Evolutionary conservation across 2,888 invertebrate species (phyloP).

Genomic region (Agriopis leucophaearia): DNA sequence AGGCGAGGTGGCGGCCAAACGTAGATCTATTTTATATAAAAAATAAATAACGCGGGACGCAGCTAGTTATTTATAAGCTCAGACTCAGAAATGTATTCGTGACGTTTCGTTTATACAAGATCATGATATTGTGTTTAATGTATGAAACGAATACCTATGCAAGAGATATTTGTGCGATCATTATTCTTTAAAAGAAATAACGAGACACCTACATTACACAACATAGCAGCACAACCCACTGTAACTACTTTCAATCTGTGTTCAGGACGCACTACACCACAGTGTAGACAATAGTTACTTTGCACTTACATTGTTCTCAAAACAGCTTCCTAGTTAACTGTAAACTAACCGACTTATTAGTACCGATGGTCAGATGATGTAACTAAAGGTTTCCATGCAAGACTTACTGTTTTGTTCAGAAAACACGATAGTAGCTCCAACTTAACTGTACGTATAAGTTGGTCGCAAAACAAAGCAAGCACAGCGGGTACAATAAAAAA

Average conservation of each 20-base stretch:
- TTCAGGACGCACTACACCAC: constrained; percentile 10
- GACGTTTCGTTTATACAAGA: too few relatives aligned
- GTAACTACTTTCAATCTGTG: neutral
- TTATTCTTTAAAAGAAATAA: too few relatives aligned
- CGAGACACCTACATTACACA: too few relatives aligned
- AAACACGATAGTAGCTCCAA: neutral
- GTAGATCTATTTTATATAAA: too few relatives aligned
- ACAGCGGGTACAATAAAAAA: constrained; percentile 69
- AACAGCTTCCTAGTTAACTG: constrained; percentile 37
- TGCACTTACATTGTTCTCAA: constrained; percentile 17
- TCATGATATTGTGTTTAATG: too few relatives aligned
- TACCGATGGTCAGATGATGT: neutral
- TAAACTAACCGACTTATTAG: neutral
- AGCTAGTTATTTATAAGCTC: too few relatives aligned
- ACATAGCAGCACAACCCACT: too few relatives aligned
- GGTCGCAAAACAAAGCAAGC: constrained; percentile 31
- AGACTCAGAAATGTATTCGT: too few relatives aligned
- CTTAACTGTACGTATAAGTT: neutral
- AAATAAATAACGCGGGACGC: too few relatives aligned
- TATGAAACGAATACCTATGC: too few relatives aligned
- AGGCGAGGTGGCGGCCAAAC: too few relatives aligned
- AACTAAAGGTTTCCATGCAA: neutral
- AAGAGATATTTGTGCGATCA: too few relatives aligned
- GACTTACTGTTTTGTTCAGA: neutral
- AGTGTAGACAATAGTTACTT: neutral